phyloP scores from a whole-genome alignment of 2,113 vertebrate genomes.

The Rhagologus leucostigma region DNA sequence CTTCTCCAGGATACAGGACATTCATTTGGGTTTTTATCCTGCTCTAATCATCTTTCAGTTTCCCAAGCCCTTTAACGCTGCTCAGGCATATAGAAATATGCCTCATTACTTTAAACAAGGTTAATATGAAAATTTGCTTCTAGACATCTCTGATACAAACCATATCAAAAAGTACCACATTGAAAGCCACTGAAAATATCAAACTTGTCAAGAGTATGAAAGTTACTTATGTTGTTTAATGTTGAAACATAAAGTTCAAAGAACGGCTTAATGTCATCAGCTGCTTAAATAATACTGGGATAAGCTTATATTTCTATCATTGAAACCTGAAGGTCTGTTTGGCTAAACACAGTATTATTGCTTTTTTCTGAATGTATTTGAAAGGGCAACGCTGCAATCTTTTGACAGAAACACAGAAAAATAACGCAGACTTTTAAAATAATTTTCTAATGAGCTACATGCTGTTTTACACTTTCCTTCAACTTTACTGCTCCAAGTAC shows the following conservation, averaged over 20 bases:
- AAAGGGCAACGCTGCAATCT: not conserved
- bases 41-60: not conserved
- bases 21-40: not conserved
- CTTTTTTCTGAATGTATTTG: not conserved
- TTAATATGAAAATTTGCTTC: not conserved
- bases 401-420: not conserved
- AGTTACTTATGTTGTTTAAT: not conserved
- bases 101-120: not conserved
- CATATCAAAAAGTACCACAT: not conserved
- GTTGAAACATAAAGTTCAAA: not conserved
- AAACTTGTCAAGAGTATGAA: not conserved
- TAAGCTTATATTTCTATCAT: not conserved
- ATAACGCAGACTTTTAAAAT: not conserved
- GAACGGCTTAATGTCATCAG: not conserved
- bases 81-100: not conserved
- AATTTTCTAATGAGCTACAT: not conserved
- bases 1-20: not conserved
- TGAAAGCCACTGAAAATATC: not conserved
- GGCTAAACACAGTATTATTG: not conserved
- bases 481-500: not conserved
- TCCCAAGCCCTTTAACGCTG: not conserved
- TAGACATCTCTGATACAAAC: not conserved
- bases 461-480: not conserved
- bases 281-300: not conserved
- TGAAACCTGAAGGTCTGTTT: not conserved